Evolutionary conservation across 2,797 vertebrate genomes (phyloP), one percentile per base, ranked within the genome.

Genomic region (Lepus oiostolus): DNA sequence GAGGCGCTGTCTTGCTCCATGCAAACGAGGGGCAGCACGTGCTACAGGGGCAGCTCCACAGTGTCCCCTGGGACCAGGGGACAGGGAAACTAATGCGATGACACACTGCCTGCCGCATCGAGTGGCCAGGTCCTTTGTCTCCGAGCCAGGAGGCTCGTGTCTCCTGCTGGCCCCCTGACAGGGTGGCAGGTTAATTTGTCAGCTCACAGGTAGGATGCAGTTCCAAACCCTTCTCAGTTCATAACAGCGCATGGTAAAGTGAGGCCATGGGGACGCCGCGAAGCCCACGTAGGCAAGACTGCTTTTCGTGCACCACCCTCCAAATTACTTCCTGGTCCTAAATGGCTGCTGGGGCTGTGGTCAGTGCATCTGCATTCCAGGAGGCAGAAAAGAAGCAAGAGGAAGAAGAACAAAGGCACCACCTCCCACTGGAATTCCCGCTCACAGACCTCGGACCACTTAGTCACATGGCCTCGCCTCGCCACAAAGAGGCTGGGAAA

Each of bases 341-440:
- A 2, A 32, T 42, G 52, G 16, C 62, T 72, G 35, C 50, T 63
- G 12, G 71, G 28, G 65, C 42, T 17, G 86, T 17, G 72, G 60
- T 10, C 68, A 88, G 62, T 47, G 83, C 52, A 52, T 63, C 19
- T 83, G n/a, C 32, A 47, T 65, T 95, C 85, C 58, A 90, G 79
- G n/a, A 9, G 22, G 11, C 24, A 75, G 68, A 47, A 81, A 90
- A 52, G 32, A 91, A 58, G 67, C 50, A 22, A 58, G 19, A 5
- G 65, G 26, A 76, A 32, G 26, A 76, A 32, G 28, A 32, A 70
- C 30, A 19, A 28, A 71, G 58, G 19, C 14, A 84, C 5, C 21
- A 7, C 22, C 30, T 82, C 22, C 4, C 7, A 65, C 26, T 76
- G 32, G 54, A 91, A 76, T 72, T 74, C 50, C 50, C 28, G 32